These are phyloP conservation scores for Porites lobata DNA, from an alignment of 92 coral and sea anemone species.

Conservation along the genomic window DNA sequence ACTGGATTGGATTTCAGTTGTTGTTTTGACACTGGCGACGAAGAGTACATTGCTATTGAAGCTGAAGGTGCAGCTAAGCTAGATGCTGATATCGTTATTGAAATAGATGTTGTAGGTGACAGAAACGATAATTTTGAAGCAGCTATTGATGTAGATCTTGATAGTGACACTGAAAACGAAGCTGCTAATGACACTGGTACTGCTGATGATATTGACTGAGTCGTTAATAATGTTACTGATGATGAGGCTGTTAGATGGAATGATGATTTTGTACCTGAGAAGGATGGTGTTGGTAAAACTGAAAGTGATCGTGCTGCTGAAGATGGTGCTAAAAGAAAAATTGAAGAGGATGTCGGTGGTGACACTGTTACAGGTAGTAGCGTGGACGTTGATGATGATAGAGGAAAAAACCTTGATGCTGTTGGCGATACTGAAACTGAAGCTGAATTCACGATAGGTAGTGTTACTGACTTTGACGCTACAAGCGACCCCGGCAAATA, in stretches of 20 bases:
- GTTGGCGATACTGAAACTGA: not conserved
- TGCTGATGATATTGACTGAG: too few species aligned
- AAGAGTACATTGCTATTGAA: too few species aligned
- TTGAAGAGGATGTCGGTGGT: too few species aligned
- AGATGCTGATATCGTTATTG: not conserved
- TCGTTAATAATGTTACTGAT: not conserved
- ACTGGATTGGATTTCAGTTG: too few species aligned
- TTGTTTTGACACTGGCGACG: too few species aligned
- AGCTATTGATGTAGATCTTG: not conserved
- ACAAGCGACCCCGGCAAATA: not conserved
- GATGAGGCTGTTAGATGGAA: not conserved
- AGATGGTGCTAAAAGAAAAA: not conserved
- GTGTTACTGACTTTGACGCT: not conserved
- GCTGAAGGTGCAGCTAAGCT: not conserved
- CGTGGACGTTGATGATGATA: too few species aligned
- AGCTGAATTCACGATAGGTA: not conserved
- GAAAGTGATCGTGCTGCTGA: not conserved
- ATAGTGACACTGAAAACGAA: not conserved
- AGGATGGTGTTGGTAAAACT: too few species aligned
- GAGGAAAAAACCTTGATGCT: not conserved
- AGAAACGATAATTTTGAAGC: not conserved
- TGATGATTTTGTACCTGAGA: too few species aligned
- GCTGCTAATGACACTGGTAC: too few species aligned
- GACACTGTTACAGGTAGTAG: too few species aligned
- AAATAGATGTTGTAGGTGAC: not conserved